Evolutionary conservation across 1,140 invertebrate genomes (phyloP), one percentile per base, ranked within the genome.

Genomic region (Amyelois transitella): DNA sequence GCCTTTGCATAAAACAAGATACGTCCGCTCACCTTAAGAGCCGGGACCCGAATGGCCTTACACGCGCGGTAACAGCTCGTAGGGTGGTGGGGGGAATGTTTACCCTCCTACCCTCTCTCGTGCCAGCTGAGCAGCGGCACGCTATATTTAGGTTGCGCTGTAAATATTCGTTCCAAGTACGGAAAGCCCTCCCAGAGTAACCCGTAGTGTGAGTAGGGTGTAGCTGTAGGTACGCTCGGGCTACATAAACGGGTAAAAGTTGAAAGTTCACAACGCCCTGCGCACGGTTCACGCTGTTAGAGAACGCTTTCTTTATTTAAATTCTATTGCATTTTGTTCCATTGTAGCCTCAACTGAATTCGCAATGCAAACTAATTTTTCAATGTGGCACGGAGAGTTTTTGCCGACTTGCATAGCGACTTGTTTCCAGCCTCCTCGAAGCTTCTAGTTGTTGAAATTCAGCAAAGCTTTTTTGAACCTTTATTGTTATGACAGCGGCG

Each of bases 81-180:
- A 18, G 44, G 53, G 60, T 51, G 38, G 56, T 43, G 47, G 57
- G 74, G 72, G 75, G 72, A 60, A 66, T 83, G 77, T 84, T 83
- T 84, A 77, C 77, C 77, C 77, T 69, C 73, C 77, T 60, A 64
- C 67, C 74, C 66, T 65, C 77, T 20, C 58, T 58, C 73, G 80
- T 79, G 71, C 84, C 84, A 87, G 84, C 81, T 87, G 84, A 85
- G 81, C 81, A 77, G 72, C 73, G 78, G 75, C 74, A 84, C 76
- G 80, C 83, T 86, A 86, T 86, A 86, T 86, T 83, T 85, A 86
- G 83, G 81, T 83, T 85, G 83, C 75, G 81, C 81, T 85, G 81
- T 87, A 87, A 87, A 87, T 85, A 85, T 81, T 81, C 81, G 77
- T 70, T 82, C 77, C 81, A 80, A 85, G 80, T 85, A 83, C 80